phyloP scores from a whole-genome alignment of 2,888 invertebrate genomes.

The Laspeyria flexula region DNA sequence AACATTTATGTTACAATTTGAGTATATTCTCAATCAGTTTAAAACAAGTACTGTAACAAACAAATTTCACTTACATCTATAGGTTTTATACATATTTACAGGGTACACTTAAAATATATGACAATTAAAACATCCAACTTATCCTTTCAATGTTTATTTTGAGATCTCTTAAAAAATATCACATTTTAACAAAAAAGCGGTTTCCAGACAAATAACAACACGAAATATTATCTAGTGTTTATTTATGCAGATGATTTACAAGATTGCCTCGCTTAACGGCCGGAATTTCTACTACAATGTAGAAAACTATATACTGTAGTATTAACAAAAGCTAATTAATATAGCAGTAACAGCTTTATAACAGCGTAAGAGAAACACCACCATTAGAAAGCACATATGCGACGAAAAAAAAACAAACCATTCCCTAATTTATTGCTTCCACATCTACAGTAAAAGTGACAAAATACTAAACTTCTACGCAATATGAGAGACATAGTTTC shows the following conservation, averaged over 20 bases:
- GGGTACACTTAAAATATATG: constrained; percentile 25
- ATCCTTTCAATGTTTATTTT: constrained; percentile 39
- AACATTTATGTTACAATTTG: constrained; percentile 3
- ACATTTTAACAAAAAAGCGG: constrained; percentile 25
- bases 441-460: not conserved
- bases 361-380: too few species aligned
- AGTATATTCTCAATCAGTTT: not conserved
- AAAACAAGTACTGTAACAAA: not conserved
- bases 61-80: constrained; percentile 28
- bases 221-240: constrained; percentile 35
- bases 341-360: too few species aligned
- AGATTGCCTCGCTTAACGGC: too few species aligned
- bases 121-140: constrained; percentile 39
- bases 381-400: too few species aligned
- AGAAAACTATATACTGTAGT: too few species aligned
- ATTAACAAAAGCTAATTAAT: too few species aligned
- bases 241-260: constrained; percentile 37
- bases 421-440: not conserved
- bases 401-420: not conserved
- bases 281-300: not conserved
- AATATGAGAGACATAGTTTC: not conserved
- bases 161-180: constrained; percentile 41
- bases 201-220: constrained; percentile 40
- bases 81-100: constrained; percentile 21
- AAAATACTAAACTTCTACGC: not conserved